These are phyloP conservation scores for Tricholauxania praeusta DNA, from an alignment of 2,888 invertebrate genomes.

Conservation along the genomic window DNA sequence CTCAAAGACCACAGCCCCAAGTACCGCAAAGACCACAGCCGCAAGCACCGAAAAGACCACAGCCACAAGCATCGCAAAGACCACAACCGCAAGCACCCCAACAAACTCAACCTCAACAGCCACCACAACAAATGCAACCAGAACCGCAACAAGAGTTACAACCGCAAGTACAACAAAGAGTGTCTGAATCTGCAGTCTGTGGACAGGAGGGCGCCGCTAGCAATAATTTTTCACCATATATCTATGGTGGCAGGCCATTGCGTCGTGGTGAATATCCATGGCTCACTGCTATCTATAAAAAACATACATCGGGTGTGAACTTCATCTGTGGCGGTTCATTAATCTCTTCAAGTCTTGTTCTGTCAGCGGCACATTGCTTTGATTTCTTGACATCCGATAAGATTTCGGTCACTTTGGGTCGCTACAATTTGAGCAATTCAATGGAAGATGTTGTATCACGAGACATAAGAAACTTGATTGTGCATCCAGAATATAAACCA, in stretches of 20 bases:
- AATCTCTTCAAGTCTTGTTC: slow-evolving; percentile 57
- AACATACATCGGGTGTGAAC: slow-evolving; percentile 58
- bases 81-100: background rate
- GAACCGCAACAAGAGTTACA: background rate
- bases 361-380: slow-evolving; percentile 68
- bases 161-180: background rate
- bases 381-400: slow-evolving; percentile 48
- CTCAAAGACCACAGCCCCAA: background rate
- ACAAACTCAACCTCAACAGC: too few relatives aligned
- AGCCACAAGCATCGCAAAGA: too few relatives aligned
- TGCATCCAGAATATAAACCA: slow-evolving; percentile 49
- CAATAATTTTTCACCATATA: slow-evolving; percentile 47
- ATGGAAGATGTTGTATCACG: slow-evolving; percentile 49
- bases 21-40: background rate
- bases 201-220: slow-evolving; percentile 51
- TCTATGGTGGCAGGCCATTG: slow-evolving; percentile 52
- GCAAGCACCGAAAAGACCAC: background rate
- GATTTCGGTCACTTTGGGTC: slow-evolving; percentile 65
- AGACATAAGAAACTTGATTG: slow-evolving; percentile 53
- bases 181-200: slow-evolving; percentile 43
- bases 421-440: slow-evolving; percentile 59
- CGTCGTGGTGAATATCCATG: slow-evolving; percentile 74
- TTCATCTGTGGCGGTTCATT: slow-evolving; percentile 63
- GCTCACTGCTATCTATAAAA: slow-evolving; percentile 73
- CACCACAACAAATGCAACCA: too few relatives aligned